These are phyloP conservation scores for Camelus dromedarius DNA, from an alignment of 2,113 vertebrate species.

Conservation along the genomic window DNA sequence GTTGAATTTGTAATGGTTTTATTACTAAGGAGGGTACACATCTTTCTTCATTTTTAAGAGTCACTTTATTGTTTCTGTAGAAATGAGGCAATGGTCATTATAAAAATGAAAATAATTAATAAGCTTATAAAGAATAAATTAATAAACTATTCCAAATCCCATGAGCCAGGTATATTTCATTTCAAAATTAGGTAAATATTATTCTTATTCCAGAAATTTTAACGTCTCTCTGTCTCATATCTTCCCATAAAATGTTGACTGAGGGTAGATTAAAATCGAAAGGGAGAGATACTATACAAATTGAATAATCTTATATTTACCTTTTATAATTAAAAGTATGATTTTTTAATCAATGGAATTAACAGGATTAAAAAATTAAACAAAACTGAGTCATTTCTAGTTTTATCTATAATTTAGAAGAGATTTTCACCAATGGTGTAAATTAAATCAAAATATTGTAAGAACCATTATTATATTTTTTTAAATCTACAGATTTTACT, in stretches of 20 bases:
- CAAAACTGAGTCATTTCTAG: not conserved
- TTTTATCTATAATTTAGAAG: slow-evolving; percentile 33
- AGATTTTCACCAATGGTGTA: not conserved
- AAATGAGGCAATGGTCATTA: not conserved
- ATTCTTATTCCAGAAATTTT: not conserved
- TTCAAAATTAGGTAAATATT: not conserved
- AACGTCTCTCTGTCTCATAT: not conserved
- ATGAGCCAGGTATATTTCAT: not conserved
- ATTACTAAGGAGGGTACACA: not conserved
- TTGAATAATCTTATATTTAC: not conserved
- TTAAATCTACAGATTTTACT: not conserved
- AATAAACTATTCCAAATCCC: not conserved
- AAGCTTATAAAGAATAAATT: not conserved
- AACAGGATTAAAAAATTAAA: not conserved
- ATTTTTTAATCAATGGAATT: not conserved
- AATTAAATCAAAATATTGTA: not conserved
- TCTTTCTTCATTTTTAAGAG: slow-evolving; percentile 53
- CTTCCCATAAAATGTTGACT: not conserved
- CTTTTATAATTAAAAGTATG: slow-evolving; percentile 15
- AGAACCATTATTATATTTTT: not conserved
- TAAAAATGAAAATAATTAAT: slow-evolving; percentile 40
- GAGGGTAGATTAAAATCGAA: not conserved
- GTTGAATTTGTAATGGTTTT: slow-evolving; percentile 44
- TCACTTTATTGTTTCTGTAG: not conserved
- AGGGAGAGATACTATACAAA: not conserved